These are phyloP conservation scores for Lepidothrix coronata DNA, from an alignment of 2,113 vertebrate species.

Conservation along the genomic window DNA sequence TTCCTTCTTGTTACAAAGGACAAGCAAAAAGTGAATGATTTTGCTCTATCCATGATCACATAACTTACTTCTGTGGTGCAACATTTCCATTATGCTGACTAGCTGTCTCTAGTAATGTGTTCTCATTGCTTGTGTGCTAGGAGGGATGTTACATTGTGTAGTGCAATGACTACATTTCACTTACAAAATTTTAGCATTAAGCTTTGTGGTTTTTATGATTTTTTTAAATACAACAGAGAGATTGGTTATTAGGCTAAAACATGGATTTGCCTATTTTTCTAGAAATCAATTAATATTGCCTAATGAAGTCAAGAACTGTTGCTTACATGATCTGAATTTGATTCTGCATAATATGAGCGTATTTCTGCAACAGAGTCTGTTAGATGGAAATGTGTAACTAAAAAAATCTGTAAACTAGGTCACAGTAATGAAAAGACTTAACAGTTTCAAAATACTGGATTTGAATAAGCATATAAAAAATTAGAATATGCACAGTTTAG, in stretches of 20 bases:
- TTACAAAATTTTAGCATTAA: background rate
- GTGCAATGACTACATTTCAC: background rate
- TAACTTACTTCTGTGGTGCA: background rate
- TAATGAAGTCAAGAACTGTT: background rate
- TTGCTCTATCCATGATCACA: background rate
- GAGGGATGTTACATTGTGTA: background rate
- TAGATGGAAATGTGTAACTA: background rate
- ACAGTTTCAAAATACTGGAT: background rate
- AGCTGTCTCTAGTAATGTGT: background rate
- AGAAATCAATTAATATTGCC: background rate
- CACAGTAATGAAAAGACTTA: background rate
- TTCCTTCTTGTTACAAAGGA: background rate
- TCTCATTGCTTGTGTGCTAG: background rate
- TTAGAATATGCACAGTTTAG: background rate
- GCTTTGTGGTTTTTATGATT: background rate
- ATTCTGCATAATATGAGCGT: background rate
- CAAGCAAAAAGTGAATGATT: background rate
- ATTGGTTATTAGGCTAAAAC: background rate
- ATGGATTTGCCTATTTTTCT: background rate
- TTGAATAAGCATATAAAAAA: background rate
- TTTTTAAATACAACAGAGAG: background rate
- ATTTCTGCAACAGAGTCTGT: background rate
- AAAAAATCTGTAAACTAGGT: background rate
- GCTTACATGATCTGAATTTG: background rate
- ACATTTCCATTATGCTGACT: background rate